A percentile compares a stretch with the other conserved stretches of the same genome.
Evolutionary conservation across 2,888 invertebrate genomes (phyloP).

Genomic region (Cetonia aurata): DNA sequence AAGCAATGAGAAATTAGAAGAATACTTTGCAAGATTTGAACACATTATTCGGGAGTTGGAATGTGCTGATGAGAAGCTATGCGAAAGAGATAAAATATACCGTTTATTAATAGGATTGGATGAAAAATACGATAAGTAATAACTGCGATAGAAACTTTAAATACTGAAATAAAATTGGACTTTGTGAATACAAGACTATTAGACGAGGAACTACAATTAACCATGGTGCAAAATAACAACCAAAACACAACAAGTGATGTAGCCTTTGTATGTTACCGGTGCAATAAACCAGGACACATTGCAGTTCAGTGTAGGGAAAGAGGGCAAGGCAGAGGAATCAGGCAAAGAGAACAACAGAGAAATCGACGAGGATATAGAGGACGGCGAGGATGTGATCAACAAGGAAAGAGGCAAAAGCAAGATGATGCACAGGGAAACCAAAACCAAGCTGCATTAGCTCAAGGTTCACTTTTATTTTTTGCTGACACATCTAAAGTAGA

Average conservation of each 20-base stretch:
- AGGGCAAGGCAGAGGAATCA: slow-evolving; percentile 14
- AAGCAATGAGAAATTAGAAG: slow-evolving; percentile 49
- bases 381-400: no score
- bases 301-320: slow-evolving; percentile 29
- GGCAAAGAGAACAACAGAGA: background rate
- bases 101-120: slow-evolving; percentile 50
- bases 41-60: slow-evolving; percentile 51
- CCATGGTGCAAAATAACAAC: slow-evolving; percentile 35
- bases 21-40: slow-evolving; percentile 53
- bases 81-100: slow-evolving; percentile 53
- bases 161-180: slow-evolving; percentile 49
- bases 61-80: slow-evolving; percentile 48
- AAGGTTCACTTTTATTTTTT: no score
- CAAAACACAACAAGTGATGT: slow-evolving; percentile 7
- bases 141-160: slow-evolving; percentile 53
- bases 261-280: no score
- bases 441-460: no score
- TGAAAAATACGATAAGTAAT: slow-evolving; percentile 51
- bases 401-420: no score
- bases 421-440: no score
- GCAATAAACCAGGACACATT: slow-evolving; percentile 10
- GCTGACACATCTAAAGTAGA: background rate
- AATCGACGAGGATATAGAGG: no score
- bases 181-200: slow-evolving; percentile 51
- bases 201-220: slow-evolving; percentile 51